Evolutionary conservation across 1,140 invertebrate species (phyloP).

Genomic region (Drosophila ironensis): DNA sequence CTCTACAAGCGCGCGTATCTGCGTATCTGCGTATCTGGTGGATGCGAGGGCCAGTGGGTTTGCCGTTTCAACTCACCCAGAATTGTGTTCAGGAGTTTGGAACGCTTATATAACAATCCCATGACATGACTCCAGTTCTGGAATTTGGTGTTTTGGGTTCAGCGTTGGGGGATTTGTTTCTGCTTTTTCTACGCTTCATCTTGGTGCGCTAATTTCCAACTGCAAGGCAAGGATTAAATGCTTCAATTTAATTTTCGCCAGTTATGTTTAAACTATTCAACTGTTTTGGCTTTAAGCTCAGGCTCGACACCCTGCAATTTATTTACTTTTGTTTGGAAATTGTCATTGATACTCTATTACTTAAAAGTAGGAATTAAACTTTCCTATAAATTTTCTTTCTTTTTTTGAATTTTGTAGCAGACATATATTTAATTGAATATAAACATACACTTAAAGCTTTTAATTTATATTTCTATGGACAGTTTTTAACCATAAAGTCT

Average conservation of each 20-base stretch:
- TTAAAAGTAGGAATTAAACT: too few species aligned
- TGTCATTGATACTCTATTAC: too few species aligned
- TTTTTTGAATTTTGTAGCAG: too few species aligned
- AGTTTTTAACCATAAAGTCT: too few species aligned
- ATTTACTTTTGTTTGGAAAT: too few species aligned
- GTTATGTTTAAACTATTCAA: background rate
- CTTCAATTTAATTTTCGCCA: background rate
- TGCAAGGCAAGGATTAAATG: slow-evolving; percentile 28
- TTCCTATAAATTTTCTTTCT: too few species aligned
- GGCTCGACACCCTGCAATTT: too few species aligned
- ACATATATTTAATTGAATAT: too few species aligned
- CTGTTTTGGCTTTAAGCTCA: too few species aligned
- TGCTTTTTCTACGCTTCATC: slow-evolving; percentile 80
- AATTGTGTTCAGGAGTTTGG: slow-evolving; percentile 82
- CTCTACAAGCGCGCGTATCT: slow-evolving; percentile 16
- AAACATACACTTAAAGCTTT: too few species aligned
- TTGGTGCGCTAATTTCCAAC: slow-evolving; percentile 60
- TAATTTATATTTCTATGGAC: too few species aligned
- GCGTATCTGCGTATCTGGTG: slow-evolving; percentile 6
- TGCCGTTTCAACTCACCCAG: slow-evolving; percentile 67
- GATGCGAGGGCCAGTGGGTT: background rate
- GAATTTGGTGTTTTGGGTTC: slow-evolving; percentile 50
- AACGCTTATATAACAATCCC: slow-evolving; percentile 82
- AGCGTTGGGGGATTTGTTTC: slow-evolving; percentile 56
- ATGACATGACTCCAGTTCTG: slow-evolving; percentile 80